These are phyloP conservation scores for Odontamblyopus lacepedii DNA, from an alignment of 2,797 vertebrate genomes.

Conservation along the genomic window DNA sequence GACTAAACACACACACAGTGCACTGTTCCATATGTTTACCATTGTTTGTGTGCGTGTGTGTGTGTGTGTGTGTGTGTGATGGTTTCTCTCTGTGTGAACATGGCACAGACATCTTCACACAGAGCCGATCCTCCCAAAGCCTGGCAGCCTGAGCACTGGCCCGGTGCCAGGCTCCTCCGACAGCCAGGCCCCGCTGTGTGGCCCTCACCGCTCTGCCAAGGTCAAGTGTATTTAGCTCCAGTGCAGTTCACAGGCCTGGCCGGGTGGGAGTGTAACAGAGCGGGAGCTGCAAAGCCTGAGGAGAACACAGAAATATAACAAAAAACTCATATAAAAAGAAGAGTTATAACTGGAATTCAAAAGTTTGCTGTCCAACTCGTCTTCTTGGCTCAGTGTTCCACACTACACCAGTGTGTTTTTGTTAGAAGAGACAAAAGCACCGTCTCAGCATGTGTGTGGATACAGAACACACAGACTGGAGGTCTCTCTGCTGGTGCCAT, in stretches of 20 bases:
- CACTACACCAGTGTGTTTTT: too few relatives aligned
- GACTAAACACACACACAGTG: background rate
- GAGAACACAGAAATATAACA: background rate
- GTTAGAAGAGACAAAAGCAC: too few relatives aligned
- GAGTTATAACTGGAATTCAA: too few relatives aligned
- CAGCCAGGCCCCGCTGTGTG: constrained; percentile 20
- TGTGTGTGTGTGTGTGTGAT: background rate
- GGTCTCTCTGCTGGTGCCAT: too few relatives aligned
- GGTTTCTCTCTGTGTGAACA: constrained; percentile 51
- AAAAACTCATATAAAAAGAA: background rate
- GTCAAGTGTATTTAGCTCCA: constrained; percentile 68
- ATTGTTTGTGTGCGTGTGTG: background rate
- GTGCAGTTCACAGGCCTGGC: constrained; percentile 33
- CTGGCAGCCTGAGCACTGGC: constrained; percentile 56
- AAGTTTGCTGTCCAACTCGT: too few relatives aligned
- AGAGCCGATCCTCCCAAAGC: constrained; percentile 65
- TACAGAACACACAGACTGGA: too few relatives aligned
- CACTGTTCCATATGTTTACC: background rate
- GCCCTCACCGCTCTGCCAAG: constrained; percentile 57
- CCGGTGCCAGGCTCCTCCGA: constrained; percentile 39
- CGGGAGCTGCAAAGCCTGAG: constrained; percentile 16
- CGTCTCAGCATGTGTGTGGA: too few relatives aligned
- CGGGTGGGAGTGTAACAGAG: constrained; percentile 17
- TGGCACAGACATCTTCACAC: constrained; percentile 63
- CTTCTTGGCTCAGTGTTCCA: too few relatives aligned